These are phyloP conservation scores for Perodicticus potto DNA, from an alignment of 2,797 vertebrate genomes.

Conservation along the genomic window DNA sequence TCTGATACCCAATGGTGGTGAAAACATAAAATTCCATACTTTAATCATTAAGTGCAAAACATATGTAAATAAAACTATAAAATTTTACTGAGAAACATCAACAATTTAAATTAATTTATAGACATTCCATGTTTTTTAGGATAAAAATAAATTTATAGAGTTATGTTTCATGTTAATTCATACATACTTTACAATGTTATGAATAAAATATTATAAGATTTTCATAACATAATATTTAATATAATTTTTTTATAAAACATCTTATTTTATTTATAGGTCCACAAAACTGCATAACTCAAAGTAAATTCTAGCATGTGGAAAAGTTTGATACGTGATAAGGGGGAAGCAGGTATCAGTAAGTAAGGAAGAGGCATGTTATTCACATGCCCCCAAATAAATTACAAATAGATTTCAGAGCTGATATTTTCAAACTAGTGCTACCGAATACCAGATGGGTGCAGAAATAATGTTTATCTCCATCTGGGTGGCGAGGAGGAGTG, in stretches of 20 bases:
- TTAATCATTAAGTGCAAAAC: background rate
- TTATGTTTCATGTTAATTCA: background rate
- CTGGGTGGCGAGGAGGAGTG: too few relatives aligned
- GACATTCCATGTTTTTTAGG: background rate
- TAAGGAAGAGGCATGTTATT: background rate
- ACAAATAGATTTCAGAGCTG: background rate
- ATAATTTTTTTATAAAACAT: too few relatives aligned
- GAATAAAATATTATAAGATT: background rate
- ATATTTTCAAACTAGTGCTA: background rate
- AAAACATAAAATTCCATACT: constrained; percentile 6
- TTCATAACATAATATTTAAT: too few relatives aligned
- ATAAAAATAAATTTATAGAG: background rate
- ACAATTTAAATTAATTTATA: background rate
- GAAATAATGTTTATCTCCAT: background rate
- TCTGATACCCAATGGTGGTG: background rate
- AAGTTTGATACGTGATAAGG: background rate
- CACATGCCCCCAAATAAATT: background rate
- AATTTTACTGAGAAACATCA: background rate
- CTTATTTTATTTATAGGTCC: background rate
- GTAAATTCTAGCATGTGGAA: background rate
- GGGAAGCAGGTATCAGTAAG: background rate
- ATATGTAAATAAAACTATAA: background rate
- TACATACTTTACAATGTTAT: background rate
- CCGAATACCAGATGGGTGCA: background rate
- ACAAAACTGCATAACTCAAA: background rate